Conservation (phyloP, 1,140 invertebrate genomes). For the Tetramorium alpestre region DNA sequence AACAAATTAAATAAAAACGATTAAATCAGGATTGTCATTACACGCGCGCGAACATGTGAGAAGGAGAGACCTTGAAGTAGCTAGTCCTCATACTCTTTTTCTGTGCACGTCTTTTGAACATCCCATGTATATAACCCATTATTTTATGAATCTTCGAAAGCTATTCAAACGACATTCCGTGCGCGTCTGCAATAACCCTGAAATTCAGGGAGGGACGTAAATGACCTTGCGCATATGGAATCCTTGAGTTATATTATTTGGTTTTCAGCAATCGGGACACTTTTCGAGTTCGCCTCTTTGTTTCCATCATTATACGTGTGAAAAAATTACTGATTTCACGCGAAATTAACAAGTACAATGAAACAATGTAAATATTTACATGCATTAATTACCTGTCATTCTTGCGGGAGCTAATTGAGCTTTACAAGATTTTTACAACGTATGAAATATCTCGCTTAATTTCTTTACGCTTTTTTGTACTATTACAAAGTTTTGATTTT, state of each 20-base stretch:
- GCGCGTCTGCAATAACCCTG: conserved; percentile 19
- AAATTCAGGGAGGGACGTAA: conserved; percentile 38
- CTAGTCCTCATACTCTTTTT: not conserved
- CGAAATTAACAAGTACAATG: not conserved
- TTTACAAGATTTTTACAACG: not conserved
- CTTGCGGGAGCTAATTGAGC: too few species aligned
- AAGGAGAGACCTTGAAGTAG: not conserved
- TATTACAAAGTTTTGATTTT: too few species aligned
- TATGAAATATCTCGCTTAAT: not conserved
- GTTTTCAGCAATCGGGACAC: not conserved
- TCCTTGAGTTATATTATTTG: not conserved
- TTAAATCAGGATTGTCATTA: too few species aligned
- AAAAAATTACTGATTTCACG: not conserved
- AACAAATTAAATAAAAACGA: too few species aligned
- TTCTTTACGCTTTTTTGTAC: too few species aligned
- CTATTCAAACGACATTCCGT: not conserved
- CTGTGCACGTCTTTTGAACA: not conserved
- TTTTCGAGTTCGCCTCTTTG: not conserved
- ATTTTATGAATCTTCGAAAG: not conserved
- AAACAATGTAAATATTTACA: not conserved
- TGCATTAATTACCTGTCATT: too few species aligned
- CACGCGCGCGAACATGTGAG: too few species aligned
- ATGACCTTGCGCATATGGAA: conserved; percentile 7
- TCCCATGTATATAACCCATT: not conserved
- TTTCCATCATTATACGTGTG: not conserved